These are phyloP conservation scores for Periparus ater DNA, from an alignment of 2,797 vertebrate species.

Conservation along the genomic window DNA sequence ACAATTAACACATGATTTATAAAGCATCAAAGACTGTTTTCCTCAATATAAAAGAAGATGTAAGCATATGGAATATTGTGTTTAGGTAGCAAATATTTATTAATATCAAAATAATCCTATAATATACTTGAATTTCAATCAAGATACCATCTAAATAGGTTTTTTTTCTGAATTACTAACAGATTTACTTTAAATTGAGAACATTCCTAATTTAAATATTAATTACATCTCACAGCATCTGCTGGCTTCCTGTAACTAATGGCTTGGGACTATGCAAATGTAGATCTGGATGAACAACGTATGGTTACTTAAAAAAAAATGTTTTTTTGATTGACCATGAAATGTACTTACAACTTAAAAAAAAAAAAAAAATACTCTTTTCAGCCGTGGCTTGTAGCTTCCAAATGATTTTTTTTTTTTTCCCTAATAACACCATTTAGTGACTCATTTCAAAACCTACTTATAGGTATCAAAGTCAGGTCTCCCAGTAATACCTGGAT, in stretches of 20 bases:
- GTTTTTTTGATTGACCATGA: neutral
- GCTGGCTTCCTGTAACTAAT: constrained; percentile 55
- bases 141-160: constrained; percentile 7
- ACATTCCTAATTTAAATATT: constrained; percentile 62
- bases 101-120: constrained; percentile 42
- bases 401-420: constrained; percentile 14
- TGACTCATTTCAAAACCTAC: constrained; percentile 50
- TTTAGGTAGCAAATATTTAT: constrained; percentile 47
- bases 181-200: constrained; percentile 65
- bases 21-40: constrained; percentile 47
- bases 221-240: constrained; percentile 65
- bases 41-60: constrained; percentile 46
- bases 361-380: neutral
- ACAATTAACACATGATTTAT: constrained; percentile 57
- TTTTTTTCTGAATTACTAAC: constrained; percentile 51
- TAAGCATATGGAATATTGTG: constrained; percentile 21
- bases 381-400: constrained; percentile 42
- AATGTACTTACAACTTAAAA: neutral
- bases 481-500: constrained; percentile 22
- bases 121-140: constrained; percentile 28
- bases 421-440: constrained; percentile 46
- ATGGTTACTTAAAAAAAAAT: neutral
- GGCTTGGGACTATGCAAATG: constrained; percentile 29
- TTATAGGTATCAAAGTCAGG: constrained; percentile 44
- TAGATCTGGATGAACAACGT: constrained; percentile 14